Evolutionary conservation across 1,140 invertebrate genomes (phyloP).

Genomic region (Drosophila arawakana): DNA sequence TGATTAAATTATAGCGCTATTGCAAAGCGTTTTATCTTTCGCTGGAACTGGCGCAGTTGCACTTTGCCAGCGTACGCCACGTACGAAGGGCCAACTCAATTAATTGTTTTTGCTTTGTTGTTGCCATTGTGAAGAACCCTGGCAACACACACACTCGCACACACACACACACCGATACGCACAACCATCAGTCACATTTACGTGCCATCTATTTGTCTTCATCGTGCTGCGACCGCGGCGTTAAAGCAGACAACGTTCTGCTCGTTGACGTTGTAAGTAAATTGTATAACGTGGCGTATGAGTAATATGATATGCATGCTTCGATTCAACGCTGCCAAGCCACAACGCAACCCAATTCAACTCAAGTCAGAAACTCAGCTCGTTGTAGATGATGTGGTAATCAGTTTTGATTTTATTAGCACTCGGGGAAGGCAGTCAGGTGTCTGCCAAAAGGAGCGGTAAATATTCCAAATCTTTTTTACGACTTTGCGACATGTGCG

Average conservation of each 20-base stretch:
- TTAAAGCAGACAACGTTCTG: slow-evolving; percentile 61
- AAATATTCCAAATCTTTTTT: slow-evolving; percentile 56
- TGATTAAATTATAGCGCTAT: slow-evolving; percentile 82
- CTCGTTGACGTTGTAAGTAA: slow-evolving; percentile 77
- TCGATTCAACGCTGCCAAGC: slow-evolving; percentile 55
- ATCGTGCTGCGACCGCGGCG: slow-evolving; percentile 31
- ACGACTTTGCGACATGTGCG: slow-evolving; percentile 21
- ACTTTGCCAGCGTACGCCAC: slow-evolving; percentile 52
- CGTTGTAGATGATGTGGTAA: slow-evolving; percentile 78
- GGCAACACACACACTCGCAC: slow-evolving; percentile 27
- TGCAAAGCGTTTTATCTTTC: slow-evolving; percentile 81
- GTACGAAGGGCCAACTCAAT: slow-evolving; percentile 69
- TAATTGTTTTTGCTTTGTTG: slow-evolving; percentile 72
- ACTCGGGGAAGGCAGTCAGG: background rate
- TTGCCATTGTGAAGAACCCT: slow-evolving; percentile 56
- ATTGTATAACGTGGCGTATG: slow-evolving; percentile 82
- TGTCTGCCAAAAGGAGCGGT: slow-evolving; percentile 42
- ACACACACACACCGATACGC: slow-evolving; percentile 24
- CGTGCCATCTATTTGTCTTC: slow-evolving; percentile 71
- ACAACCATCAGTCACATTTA: slow-evolving; percentile 45
- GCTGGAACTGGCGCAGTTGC: slow-evolving; percentile 51
- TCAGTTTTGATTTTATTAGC: slow-evolving; percentile 83
- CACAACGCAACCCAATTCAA: slow-evolving; percentile 2
- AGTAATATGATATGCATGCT: slow-evolving; percentile 81
- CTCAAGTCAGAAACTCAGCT: slow-evolving; percentile 21